Evolutionary conservation across 1,140 invertebrate genomes (phyloP), one percentile per base, ranked within the genome.

Genomic region (Drosophila santomea): DNA sequence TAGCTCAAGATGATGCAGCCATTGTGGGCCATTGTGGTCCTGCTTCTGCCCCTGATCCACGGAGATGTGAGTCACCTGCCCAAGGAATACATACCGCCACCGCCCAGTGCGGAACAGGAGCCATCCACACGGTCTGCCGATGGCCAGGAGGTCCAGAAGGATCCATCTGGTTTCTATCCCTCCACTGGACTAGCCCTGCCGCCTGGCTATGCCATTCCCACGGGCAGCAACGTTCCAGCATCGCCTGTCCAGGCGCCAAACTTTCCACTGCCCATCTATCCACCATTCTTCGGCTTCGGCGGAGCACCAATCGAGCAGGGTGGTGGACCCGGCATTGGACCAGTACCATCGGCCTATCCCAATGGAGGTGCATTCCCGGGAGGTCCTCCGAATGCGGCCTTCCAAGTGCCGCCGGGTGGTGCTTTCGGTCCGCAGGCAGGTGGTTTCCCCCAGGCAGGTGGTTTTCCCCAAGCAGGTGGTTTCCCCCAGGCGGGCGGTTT

Each of bases 191-290:
- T 88, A 23, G 54, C 66, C 4, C 25, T 88, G 45, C 84, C 84
- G 1, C 25, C 73, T 11, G 84, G 84, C 3, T 88, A 88, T 20
- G 63, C 80, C 1, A 64, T 84, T 44, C 80, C 84, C 5, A 77
- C 77, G 1, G 76, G 80, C 3, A 41, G 43, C 7, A 88, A 88
- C 52, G 52, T 88, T 0, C 52, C 43, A 39, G 66, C 67, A 0
- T 55, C 66, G 12, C 55, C 75, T 7, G 57, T 36, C 35, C 41
- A 74, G 20, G 79, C 83, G 4, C 83, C 84, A 17, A 88, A 88
- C 48, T 88, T 88, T 25, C 84, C 84, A 5, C 54, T 88, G 60
- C 83, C 83, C 56, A 89, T 89, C 10, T 88, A 90, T 14, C 84
- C 84, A 28, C 84, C 84, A 5, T 88, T 71, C 60, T 89, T 84